Percentiles rank a stretch among this genome's conserved stretches.
Evolutionary conservation across 2,797 vertebrate genomes (phyloP).

Genomic region (Hozukius guyotensis): DNA sequence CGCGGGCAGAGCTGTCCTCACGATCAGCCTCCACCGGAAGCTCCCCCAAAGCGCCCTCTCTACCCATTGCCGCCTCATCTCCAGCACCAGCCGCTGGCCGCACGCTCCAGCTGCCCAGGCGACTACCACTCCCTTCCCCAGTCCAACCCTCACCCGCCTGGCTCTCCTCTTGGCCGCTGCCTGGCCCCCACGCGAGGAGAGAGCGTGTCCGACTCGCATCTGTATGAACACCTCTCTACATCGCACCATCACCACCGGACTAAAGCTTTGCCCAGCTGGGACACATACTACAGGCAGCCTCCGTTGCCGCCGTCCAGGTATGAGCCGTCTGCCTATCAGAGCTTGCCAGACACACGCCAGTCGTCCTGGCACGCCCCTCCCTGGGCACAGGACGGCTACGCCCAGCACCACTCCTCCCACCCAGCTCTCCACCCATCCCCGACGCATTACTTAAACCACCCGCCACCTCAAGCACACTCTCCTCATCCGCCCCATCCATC

Average conservation of each 20-base stretch:
- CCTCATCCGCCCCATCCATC: conserved; percentile 45
- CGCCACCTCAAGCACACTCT: conserved; percentile 49
- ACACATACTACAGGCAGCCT: conserved; percentile 88
- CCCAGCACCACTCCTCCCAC: conserved; percentile 71
- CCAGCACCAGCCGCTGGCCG: conserved; percentile 84
- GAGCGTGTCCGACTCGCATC: conserved; percentile 90
- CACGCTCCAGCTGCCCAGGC: conserved; percentile 90
- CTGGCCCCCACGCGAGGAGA: conserved; percentile 88
- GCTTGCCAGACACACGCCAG: conserved; percentile 89
- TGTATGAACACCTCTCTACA: conserved; percentile 87
- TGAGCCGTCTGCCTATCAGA: conserved; percentile 90
- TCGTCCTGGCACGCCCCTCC: conserved; percentile 87
- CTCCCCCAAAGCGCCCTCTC: conserved; percentile 86
- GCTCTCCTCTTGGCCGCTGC: conserved; percentile 86
- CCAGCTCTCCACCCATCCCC: conserved; percentile 67
- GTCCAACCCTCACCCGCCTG: conserved; percentile 76
- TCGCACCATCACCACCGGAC: conserved; percentile 83
- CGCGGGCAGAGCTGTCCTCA: conserved; percentile 87
- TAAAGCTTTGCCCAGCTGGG: conserved; percentile 88
- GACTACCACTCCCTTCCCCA: conserved; percentile 87
- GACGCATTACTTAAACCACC: conserved; percentile 63
- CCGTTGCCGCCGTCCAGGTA: conserved; percentile 86
- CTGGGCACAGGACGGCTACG: conserved; percentile 71
- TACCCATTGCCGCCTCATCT: conserved; percentile 88
- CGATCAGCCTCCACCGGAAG: conserved; percentile 88